Evolutionary conservation across 2,113 vertebrate genomes (phyloP), one percentile per base, ranked within the genome.

Genomic region (Taxidea taxus): DNA sequence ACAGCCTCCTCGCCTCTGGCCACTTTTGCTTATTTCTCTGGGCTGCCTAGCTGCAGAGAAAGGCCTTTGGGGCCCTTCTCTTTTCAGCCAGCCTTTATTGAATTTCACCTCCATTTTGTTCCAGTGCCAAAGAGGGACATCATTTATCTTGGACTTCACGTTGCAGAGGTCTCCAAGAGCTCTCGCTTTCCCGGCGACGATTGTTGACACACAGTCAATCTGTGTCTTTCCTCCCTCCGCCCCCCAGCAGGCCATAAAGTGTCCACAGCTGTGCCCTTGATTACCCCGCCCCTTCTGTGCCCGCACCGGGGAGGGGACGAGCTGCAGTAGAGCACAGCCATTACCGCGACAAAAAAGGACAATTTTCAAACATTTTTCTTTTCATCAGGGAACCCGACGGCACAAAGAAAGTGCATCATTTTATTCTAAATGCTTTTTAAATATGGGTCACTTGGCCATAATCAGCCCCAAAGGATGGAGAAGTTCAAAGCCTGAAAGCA

Each of bases 171-270:
- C 98, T 98, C 98, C 98, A 98, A 98, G 99, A 98, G 99, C 99
- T 98, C 98, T 98, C 98, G 99, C 99, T 99, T 99, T 98, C 99
- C 99, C 99, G 99, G 99, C 99, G 99, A 99, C 99, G 99, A 99
- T 99, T 99, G 99, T 99, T 99, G 99, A 99, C 99, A 99, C 99
- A 99, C 98, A 99, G 99, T 99, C 99, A 99, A 99, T 99, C 99
- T 99, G 99, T 91, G 98, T 98, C 98, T 98, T 98, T 98, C 98
- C 98, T 98, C 97, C 97, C 12, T 97, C 97, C 97, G 81, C 91
- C 74, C 87, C 97, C 98, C 98, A 96, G 98, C 98, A 98, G 98
- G 99, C 99, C 99, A 99, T 99, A 99, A 99, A 99, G 99, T 99
- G 99, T 99, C 99, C 99, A 99, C 99, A 99, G 99, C 99, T 99